phyloP scores from a whole-genome alignment of 2,113 vertebrate genomes.

The Podarcis raffonei region DNA sequence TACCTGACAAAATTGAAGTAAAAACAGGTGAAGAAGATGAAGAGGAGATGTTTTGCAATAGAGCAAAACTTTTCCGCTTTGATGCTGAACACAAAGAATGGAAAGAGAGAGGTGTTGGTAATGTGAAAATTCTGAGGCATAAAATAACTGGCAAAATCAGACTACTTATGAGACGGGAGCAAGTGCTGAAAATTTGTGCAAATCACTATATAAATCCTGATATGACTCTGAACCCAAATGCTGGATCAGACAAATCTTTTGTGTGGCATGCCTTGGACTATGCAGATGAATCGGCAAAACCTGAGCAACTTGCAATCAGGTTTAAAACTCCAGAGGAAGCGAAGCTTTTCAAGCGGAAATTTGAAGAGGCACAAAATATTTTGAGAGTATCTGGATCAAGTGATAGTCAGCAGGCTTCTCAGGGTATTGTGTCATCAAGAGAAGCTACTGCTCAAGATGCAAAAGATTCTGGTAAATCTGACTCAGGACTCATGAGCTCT shows the following conservation, averaged over 20 bases:
- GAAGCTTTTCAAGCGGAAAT: slow-evolving; percentile 89
- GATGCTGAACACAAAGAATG: slow-evolving; percentile 93
- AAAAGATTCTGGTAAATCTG: slow-evolving; percentile 62
- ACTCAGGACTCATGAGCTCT: slow-evolving; percentile 66
- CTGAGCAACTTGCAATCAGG: slow-evolving; percentile 93
- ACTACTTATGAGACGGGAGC: slow-evolving; percentile 95
- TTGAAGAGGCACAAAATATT: slow-evolving; percentile 89
- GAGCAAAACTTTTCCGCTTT: slow-evolving; percentile 94
- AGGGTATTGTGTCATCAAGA: slow-evolving; percentile 51
- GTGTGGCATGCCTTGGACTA: slow-evolving; percentile 97
- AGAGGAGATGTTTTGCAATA: slow-evolving; percentile 94
- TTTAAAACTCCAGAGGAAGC: slow-evolving; percentile 97
- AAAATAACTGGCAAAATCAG: slow-evolving; percentile 91
- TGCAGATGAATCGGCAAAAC: slow-evolving; percentile 91
- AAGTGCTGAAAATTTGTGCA: slow-evolving; percentile 97
- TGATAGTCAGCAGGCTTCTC: slow-evolving; percentile 27
- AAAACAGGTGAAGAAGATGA: slow-evolving; percentile 99
- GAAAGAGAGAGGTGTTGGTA: slow-evolving; percentile 96
- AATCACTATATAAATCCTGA: slow-evolving; percentile 96
- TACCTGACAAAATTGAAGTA: slow-evolving; percentile 96
- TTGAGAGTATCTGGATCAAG: slow-evolving; percentile 68
- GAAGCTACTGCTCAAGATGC: slow-evolving; percentile 54
- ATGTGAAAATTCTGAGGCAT: slow-evolving; percentile 95
- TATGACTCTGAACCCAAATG: slow-evolving; percentile 90
- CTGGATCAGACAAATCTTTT: slow-evolving; percentile 93